Evolutionary conservation across 2,113 vertebrate species (phyloP).

Genomic region (Oceanites oceanicus): DNA sequence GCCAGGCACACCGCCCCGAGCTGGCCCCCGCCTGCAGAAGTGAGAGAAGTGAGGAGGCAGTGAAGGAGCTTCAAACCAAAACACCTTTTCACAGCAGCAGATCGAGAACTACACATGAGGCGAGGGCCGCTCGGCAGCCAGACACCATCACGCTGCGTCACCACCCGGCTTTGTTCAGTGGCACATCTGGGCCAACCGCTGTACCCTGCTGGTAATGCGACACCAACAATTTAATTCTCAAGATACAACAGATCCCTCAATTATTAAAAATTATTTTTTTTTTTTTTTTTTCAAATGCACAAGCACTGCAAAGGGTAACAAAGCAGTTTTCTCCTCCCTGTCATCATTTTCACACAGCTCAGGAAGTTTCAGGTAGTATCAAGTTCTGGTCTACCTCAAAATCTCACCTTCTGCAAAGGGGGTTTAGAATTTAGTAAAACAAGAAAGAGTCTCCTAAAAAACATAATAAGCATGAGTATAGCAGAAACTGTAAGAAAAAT

Average conservation of each 20-base stretch:
- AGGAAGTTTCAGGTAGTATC: not conserved
- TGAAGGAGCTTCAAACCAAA: not conserved
- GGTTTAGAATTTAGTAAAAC: not conserved
- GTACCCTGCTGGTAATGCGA: not conserved
- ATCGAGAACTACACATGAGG: too few species aligned
- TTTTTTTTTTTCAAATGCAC: not conserved
- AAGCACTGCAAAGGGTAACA: not conserved
- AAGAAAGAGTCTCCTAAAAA: not conserved
- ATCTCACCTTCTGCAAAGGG: not conserved
- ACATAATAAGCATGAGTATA: not conserved
- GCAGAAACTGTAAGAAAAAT: not conserved
- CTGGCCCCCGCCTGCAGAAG: accelerated
- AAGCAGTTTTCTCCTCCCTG: not conserved
- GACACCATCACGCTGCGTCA: accelerated
- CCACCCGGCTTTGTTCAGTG: not conserved
- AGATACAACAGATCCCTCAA: not conserved
- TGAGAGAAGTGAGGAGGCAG: too few species aligned
- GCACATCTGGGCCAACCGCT: not conserved
- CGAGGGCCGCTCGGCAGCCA: not conserved
- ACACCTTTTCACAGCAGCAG: not conserved
- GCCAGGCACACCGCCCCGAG: accelerated
- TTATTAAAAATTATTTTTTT: not conserved
- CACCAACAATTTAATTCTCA: not conserved
- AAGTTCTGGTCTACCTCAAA: too few species aligned
- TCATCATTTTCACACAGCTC: not conserved